A percentile compares a stretch with the other conserved stretches of the same genome.
These are phyloP conservation scores for Drosophila sechellia DNA, from an alignment of 1,140 invertebrate genomes.

Conservation along the genomic window DNA sequence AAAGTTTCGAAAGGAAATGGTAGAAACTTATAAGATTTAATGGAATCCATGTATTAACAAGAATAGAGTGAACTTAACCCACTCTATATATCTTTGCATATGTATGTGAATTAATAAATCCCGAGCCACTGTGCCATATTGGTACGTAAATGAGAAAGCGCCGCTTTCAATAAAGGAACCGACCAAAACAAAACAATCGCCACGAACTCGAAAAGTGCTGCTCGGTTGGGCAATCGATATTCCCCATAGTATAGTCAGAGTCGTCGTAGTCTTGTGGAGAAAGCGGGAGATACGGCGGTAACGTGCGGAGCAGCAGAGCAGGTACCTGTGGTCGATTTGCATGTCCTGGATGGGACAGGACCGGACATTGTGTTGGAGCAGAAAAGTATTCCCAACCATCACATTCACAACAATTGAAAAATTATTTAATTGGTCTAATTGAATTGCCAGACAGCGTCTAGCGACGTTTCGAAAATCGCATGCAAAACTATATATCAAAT, in stretches of 20 bases:
- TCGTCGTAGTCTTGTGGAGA: background rate
- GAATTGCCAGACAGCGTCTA: constrained; percentile 41
- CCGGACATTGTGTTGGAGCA: constrained; percentile 4
- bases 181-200: constrained; percentile 44
- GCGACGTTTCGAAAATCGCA: constrained; percentile 32
- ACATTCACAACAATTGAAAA: constrained; percentile 40
- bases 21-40: background rate
- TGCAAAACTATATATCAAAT: constrained; percentile 35
- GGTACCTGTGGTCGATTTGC: constrained; percentile 36
- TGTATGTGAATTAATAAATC: too few species aligned
- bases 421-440: constrained; percentile 60
- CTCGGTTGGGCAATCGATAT: constrained; percentile 36
- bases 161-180: constrained; percentile 35
- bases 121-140: constrained; percentile 12
- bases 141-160: constrained; percentile 25
- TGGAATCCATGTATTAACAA: too few species aligned
- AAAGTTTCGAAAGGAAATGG: background rate
- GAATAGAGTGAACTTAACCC: too few species aligned
- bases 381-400: constrained; percentile 1
- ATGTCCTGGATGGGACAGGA: constrained; percentile 7
- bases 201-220: constrained; percentile 25
- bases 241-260: constrained; percentile 4
- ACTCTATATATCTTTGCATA: too few species aligned
- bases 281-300: background rate
- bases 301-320: background rate